Evolutionary conservation across 2,888 invertebrate species (phyloP), one percentile per base, ranked within the genome.

Genomic region (Melieria picta): DNA sequence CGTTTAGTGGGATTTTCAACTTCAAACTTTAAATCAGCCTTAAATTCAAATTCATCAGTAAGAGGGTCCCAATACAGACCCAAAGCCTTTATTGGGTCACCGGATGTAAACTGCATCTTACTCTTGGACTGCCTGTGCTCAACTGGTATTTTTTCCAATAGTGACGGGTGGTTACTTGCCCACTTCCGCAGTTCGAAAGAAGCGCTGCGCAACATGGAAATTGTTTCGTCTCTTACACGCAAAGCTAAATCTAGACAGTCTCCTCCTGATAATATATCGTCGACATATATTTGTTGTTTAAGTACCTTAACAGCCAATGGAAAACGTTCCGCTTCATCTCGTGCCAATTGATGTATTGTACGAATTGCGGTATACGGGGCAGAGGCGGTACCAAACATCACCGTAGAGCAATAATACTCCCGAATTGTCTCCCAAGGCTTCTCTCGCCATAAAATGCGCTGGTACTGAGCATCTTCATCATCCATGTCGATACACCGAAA

Each of bases 381-480:
- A 42, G 57, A 57, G 7, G 46, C 45, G 7, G 63, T n/a, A n/a
- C n/a, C n/a, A n/a, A n/a, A n/a, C n/a, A n/a, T n/a, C n/a, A n/a
- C n/a, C n/a, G n/a, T n/a, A 3, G n/a, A 57, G 43, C 9, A 66
- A 57, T n/a, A 57, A 10, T 56, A 56, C 46, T 56, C 58, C 57
- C 43, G 11, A 6, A 42, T 66, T 10, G 47, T 1, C 16, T 64
- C 46, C 6, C 9, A 5, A 4, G 56, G 66, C 7, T 56, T 3
- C 4, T 65, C 30, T 42, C 30, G 7, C 66, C 68, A 73, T 11
- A 70, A 13, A 48, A 74, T 72, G 7, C 71, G 69, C 52, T 72
- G 72, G 60, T 67, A 67, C 48, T 72, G 72, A 3, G 68, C 60
- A 47, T 73, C 68, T 48, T 60, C 55, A 4, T 48, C 48, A 55